Conservation (phyloP, 2,113 vertebrate genomes). For the Ceyx cyanopectus region DNA sequence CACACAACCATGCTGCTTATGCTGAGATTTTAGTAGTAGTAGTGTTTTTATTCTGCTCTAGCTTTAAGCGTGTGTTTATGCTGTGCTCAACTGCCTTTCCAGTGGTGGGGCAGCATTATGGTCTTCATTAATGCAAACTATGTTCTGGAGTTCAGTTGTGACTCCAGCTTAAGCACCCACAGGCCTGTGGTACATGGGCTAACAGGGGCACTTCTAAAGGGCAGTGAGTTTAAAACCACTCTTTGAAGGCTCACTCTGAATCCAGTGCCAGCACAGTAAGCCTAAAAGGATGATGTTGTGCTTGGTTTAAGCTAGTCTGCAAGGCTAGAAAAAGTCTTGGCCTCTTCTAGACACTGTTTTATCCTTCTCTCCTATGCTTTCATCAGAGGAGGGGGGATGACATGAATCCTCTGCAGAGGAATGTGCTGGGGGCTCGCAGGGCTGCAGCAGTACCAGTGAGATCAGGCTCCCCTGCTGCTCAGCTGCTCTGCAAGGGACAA, state of each 20-base stretch:
- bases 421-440: not conserved
- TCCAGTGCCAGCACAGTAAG: not conserved
- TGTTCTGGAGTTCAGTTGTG: not conserved
- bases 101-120: not conserved
- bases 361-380: not conserved
- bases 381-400: not conserved
- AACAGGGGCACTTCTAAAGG: not conserved
- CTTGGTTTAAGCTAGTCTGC: not conserved
- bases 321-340: not conserved
- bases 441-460: not conserved
- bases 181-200: not conserved
- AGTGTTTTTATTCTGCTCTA: conserved; percentile 10
- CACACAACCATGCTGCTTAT: not conserved
- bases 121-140: not conserved
- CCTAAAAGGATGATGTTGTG: not conserved
- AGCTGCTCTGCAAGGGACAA: fast-evolving
- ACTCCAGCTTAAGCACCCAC: not conserved
- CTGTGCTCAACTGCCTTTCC: not conserved
- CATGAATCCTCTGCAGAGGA: not conserved
- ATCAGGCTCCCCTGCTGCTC: not conserved
- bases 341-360: not conserved
- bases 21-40: not conserved
- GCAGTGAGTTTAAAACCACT: not conserved
- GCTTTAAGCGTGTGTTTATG: conserved; percentile 18
- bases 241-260: not conserved